Evolutionary conservation across 2,113 vertebrate species (phyloP).

Genomic region (Scopus umbretta): DNA sequence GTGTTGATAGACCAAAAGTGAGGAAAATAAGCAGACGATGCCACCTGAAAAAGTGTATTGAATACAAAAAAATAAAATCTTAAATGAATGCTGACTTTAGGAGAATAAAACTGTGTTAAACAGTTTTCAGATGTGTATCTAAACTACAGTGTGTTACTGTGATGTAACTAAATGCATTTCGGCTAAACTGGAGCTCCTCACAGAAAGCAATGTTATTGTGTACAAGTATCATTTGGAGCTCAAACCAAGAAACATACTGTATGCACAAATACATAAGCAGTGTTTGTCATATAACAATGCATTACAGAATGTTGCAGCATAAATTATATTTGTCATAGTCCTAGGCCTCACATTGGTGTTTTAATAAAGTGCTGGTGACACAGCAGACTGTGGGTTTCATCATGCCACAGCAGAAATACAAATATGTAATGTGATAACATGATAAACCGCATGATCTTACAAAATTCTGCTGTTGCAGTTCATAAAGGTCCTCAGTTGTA

Average conservation of each 20-base stretch:
- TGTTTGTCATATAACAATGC: not conserved
- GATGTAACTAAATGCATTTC: not conserved
- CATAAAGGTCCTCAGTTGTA: not conserved
- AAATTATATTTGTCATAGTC: not conserved
- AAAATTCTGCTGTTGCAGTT: not conserved
- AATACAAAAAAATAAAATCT: not conserved
- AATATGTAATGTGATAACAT: not conserved
- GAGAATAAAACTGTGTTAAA: not conserved
- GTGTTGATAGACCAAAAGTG: not conserved
- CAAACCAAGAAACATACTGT: not conserved
- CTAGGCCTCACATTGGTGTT: not conserved
- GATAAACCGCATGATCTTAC: not conserved
- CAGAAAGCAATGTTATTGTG: not conserved
- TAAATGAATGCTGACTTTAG: not conserved
- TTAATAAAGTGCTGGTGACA: not conserved
- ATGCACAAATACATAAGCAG: not conserved
- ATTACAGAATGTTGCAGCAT: not conserved
- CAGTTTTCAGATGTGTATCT: not conserved
- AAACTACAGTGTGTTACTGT: not conserved
- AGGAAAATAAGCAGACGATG: not conserved
- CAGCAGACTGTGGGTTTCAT: not conserved
- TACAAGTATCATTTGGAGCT: not conserved
- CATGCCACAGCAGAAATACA: not conserved
- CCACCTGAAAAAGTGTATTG: not conserved
- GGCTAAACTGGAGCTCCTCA: not conserved